Percentiles rank a stretch among this genome's conserved stretches.
These are phyloP conservation scores for Lophotis ruficrista DNA, from an alignment of 2,113 vertebrate genomes.

Conservation along the genomic window DNA sequence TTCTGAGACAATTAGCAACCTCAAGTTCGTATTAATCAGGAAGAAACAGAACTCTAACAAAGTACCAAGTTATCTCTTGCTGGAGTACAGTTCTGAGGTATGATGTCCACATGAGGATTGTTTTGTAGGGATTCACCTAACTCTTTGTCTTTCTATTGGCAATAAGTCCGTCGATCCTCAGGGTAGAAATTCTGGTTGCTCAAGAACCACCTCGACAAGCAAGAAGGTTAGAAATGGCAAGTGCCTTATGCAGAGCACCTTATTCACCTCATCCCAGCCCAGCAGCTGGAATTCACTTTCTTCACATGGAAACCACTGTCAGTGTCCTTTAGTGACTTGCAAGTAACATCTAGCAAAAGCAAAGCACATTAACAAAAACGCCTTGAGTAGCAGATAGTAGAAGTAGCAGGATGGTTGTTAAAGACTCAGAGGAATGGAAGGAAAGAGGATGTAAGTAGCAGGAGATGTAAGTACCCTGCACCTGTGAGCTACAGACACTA, in stretches of 20 bases:
- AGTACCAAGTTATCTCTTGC: neutral
- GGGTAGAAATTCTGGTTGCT: neutral
- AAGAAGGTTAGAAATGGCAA: neutral
- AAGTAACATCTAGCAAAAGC: neutral
- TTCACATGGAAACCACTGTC: neutral
- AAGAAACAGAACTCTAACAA: neutral
- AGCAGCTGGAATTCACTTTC: neutral
- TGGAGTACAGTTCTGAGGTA: neutral
- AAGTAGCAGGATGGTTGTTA: neutral
- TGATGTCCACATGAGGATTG: neutral
- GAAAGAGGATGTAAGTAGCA: neutral
- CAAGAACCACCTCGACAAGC: neutral
- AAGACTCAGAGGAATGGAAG: neutral
- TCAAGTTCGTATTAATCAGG: neutral
- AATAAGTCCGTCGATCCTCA: neutral
- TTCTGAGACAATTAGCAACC: neutral
- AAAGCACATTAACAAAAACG: neutral
- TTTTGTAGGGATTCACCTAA: neutral
- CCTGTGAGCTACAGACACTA: neutral
- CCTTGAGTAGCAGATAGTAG: fast-evolving
- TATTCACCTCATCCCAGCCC: neutral
- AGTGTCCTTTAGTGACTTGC: neutral
- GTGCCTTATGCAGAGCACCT: neutral
- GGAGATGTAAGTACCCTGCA: neutral
- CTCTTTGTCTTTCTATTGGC: neutral